phyloP scores from a whole-genome alignment of 2,888 invertebrate species.

The Ochlodes sylvanus region DNA sequence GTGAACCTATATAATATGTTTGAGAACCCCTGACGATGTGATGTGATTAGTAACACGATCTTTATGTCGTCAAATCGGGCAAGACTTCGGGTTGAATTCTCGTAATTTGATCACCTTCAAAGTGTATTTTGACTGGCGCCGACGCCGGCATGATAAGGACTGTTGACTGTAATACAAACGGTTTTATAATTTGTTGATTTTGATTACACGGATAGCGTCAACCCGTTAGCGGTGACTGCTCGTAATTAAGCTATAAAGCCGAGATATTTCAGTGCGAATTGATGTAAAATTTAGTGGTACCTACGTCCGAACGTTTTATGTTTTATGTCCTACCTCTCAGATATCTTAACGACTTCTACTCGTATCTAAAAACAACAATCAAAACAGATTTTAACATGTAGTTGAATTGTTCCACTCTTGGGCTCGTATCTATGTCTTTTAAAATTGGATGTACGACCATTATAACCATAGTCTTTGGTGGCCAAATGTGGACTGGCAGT shows the following conservation, averaged over 20 bases:
- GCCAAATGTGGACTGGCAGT: too few relatives aligned
- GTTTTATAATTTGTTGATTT: not conserved
- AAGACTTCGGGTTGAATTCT: not conserved
- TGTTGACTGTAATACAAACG: not conserved
- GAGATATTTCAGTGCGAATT: too few relatives aligned
- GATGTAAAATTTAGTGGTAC: too few relatives aligned
- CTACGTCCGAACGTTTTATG: too few relatives aligned
- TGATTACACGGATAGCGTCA: not conserved
- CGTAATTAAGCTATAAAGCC: not conserved
- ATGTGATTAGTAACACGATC: constrained; percentile 35
- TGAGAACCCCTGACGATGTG: constrained; percentile 31
- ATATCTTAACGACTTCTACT: too few relatives aligned
- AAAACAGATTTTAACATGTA: too few relatives aligned
- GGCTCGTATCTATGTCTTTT: too few relatives aligned
- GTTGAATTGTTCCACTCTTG: too few relatives aligned
- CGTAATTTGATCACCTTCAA: constrained; percentile 8
- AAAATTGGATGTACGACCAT: too few relatives aligned
- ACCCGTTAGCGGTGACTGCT: not conserved
- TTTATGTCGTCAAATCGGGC: constrained; percentile 21
- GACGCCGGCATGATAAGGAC: not conserved
- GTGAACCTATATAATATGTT: constrained; percentile 32
- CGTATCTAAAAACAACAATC: too few relatives aligned
- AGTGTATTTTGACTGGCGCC: constrained; percentile 4
- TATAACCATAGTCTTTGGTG: too few relatives aligned
- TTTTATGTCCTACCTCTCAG: too few relatives aligned